Conservation (phyloP, 2,113 vertebrate genomes). For the Microcebus jonahi region DNA sequence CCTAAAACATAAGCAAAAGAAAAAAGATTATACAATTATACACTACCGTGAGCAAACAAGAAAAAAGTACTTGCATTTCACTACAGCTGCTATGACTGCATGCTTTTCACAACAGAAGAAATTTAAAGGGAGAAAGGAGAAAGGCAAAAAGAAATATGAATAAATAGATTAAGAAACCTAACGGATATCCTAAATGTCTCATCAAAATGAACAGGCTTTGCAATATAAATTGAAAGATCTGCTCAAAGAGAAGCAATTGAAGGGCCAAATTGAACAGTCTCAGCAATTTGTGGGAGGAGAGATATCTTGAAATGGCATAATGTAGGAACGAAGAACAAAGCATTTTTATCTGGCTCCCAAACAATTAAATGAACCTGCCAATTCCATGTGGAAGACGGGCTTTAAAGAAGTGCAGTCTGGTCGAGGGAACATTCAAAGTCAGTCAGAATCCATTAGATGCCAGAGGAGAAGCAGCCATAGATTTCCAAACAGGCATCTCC, state of each 20-base stretch:
- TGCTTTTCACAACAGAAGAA: neutral
- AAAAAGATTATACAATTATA: neutral
- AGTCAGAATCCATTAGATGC: constrained; percentile 19
- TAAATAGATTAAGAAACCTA: constrained; percentile 61
- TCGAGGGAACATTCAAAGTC: neutral
- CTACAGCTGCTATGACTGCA: neutral
- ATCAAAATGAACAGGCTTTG: constrained; percentile 62
- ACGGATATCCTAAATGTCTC: constrained; percentile 51
- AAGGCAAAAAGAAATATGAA: constrained; percentile 46
- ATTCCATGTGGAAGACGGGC: constrained; percentile 32
- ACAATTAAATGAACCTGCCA: constrained; percentile 66
- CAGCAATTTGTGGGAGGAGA: constrained; percentile 65
- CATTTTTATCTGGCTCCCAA: constrained; percentile 62
- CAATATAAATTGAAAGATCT: constrained; percentile 52
- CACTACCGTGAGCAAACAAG: neutral
- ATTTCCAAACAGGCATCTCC: neutral
- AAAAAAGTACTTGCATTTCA: neutral
- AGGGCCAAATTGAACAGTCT: constrained; percentile 12
- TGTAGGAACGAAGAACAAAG: constrained; percentile 56
- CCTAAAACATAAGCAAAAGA: neutral
- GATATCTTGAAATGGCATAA: constrained; percentile 53
- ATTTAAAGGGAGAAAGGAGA: constrained; percentile 12
- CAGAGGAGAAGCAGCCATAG: neutral
- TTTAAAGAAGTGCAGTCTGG: constrained; percentile 27
- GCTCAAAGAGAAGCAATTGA: constrained; percentile 50